Conservation (phyloP, 2,113 vertebrate species). For the Neogale vison region DNA sequence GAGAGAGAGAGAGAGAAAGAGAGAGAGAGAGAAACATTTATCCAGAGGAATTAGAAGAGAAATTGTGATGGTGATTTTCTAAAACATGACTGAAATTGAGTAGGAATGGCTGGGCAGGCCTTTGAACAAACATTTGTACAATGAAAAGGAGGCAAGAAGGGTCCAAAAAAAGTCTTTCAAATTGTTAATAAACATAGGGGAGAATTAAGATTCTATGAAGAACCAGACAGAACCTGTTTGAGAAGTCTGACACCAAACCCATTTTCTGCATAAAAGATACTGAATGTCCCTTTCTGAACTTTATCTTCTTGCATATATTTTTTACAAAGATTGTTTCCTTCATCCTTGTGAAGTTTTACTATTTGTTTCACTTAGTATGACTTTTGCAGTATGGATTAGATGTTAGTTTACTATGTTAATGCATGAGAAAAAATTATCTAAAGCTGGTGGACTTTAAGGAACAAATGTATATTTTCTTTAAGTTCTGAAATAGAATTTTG, state of each 20-base stretch:
- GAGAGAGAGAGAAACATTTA: neutral
- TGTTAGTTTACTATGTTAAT: neutral
- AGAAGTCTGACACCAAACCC: neutral
- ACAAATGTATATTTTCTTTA: slow-evolving; percentile 45
- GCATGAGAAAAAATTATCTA: neutral
- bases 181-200: neutral
- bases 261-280: slow-evolving; percentile 2
- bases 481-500: neutral
- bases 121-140: neutral
- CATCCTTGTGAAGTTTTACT: neutral
- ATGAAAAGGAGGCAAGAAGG: neutral
- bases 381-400: neutral
- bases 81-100: neutral
- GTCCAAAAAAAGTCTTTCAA: neutral
- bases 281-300: neutral
- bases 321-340: slow-evolving; percentile 58
- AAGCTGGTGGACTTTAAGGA: slow-evolving; percentile 7
- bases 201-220: neutral
- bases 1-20: neutral
- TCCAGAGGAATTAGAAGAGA: neutral
- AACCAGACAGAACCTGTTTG: neutral
- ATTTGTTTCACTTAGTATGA: neutral
- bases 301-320: neutral
- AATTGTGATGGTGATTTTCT: neutral
- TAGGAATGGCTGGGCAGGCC: neutral